Conservation (phyloP, 2,797 vertebrate genomes). For the Petrocephalus schoutedeni region DNA sequence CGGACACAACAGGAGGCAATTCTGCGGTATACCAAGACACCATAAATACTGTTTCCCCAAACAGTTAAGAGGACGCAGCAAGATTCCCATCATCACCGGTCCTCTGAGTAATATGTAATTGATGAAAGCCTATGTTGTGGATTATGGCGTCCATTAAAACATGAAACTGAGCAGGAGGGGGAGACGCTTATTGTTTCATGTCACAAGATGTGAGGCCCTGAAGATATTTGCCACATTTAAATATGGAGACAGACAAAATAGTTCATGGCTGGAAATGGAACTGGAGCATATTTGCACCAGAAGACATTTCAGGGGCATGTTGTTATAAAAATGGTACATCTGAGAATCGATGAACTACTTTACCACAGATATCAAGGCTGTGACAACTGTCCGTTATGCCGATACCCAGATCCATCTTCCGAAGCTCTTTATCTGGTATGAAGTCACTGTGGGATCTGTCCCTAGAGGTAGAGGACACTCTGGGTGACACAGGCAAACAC, state of each 20-base stretch:
- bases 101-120: neutral
- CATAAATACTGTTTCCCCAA: neutral
- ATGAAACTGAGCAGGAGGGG: neutral
- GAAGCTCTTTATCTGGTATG: neutral
- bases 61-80: neutral
- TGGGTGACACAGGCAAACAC: neutral
- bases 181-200: neutral
- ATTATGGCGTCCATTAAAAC: neutral
- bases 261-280: neutral
- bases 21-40: neutral
- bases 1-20: neutral
- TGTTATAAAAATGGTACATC: neutral
- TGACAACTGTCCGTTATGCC: neutral
- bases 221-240: neutral
- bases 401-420: neutral
- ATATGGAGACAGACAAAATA: constrained; percentile 1
- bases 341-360: neutral
- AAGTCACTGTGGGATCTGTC: neutral
- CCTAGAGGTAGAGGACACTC: neutral
- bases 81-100: neutral
- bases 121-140: neutral
- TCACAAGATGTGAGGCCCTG: neutral
- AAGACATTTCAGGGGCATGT: constrained; percentile 3
- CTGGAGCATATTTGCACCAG: neutral
- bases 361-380: neutral